Conservation (phyloP, 2,888 invertebrate species). For the Chorisops tibialis region DNA sequence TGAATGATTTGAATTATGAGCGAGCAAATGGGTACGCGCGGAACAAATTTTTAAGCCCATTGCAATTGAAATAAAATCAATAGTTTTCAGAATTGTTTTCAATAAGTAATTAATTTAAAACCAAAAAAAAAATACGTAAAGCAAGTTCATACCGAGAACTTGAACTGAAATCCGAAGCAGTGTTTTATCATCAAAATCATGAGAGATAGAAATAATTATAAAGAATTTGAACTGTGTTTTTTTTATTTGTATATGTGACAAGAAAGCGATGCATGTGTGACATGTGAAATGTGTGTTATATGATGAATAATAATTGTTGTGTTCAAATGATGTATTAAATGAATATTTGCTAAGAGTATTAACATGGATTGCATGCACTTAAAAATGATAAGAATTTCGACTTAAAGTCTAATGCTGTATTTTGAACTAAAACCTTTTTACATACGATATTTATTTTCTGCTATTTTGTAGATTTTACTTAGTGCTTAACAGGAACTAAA, state of each 20-base stretch:
- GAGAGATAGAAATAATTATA: neutral
- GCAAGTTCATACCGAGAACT: too few species aligned
- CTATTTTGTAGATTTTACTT: too few species aligned
- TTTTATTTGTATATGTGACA: neutral
- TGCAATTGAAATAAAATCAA: constrained; percentile 1
- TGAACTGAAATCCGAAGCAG: too few species aligned
- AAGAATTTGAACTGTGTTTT: neutral
- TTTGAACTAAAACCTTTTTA: too few species aligned
- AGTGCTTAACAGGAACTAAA: too few species aligned
- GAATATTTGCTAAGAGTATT: constrained; percentile 11
- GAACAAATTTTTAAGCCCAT: constrained; percentile 13
- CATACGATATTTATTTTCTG: too few species aligned
- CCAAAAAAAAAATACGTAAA: neutral
- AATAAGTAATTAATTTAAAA: neutral
- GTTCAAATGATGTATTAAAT: constrained; percentile 2
- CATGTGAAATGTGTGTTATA: constrained; percentile 7
- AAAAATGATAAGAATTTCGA: constrained; percentile 8
- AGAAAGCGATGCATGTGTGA: constrained; percentile 19
- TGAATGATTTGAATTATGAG: constrained; percentile 31
- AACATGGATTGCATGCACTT: constrained; percentile 19
- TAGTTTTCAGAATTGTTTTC: neutral
- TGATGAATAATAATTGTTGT: constrained; percentile 6
- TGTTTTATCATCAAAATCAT: too few species aligned
- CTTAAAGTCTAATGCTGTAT: too few species aligned
- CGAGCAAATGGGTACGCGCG: constrained; percentile 19